phyloP scores from a whole-genome alignment of 1,140 invertebrate genomes.

The Scaptomyza montana region DNA sequence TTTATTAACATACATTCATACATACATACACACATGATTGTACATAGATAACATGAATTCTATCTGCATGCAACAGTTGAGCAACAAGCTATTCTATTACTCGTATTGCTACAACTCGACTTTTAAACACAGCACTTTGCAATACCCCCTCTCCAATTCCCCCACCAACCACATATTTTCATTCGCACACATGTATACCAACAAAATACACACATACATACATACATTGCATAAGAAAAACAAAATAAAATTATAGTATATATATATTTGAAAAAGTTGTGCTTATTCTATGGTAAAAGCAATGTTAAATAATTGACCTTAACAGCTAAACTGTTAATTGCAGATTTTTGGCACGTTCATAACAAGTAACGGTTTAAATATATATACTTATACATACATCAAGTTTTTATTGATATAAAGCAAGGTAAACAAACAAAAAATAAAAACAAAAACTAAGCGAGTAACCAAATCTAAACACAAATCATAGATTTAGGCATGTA shows the following conservation, averaged over 20 bases:
- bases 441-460: constrained; percentile 35
- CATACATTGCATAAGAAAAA: constrained; percentile 27
- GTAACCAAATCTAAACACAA: constrained; percentile 67
- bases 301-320: constrained; percentile 40
- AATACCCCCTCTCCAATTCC: no score
- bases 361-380: constrained; percentile 30
- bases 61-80: not conserved
- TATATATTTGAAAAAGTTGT: constrained; percentile 15
- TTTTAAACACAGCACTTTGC: not conserved
- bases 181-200: constrained; percentile 6
- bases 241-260: no score
- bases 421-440: constrained; percentile 7
- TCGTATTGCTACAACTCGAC: not conserved
- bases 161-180: no score
- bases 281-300: constrained; percentile 34
- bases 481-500: constrained; percentile 75
- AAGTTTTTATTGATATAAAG: constrained; percentile 43
- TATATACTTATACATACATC: constrained; percentile 21
- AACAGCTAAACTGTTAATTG: constrained; percentile 24
- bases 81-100: not conserved
- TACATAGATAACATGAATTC: not conserved
- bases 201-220: not conserved
- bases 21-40: not conserved
- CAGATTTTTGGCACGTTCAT: constrained; percentile 25
- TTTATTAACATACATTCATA: not conserved